Evolutionary conservation across 2,113 vertebrate genomes (phyloP), one percentile per base, ranked within the genome.

Genomic region (Bungarus multicinctus): DNA sequence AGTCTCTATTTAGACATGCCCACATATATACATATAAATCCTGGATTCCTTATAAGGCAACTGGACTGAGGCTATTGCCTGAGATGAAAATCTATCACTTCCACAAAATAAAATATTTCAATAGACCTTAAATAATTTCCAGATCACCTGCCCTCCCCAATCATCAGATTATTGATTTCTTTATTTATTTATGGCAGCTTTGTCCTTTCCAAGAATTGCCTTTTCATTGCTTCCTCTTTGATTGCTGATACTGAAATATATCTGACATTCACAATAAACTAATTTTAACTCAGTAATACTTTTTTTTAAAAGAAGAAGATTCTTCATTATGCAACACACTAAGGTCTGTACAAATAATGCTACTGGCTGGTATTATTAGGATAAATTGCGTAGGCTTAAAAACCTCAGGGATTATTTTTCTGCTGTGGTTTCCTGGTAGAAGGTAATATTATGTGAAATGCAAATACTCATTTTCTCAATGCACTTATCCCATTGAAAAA

Each of bases 381-480:
- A 87, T 85, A 91, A 89, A 69, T 89, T 45, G 87, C 55, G 39
- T 91, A 86, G 60, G 27, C 50, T 57, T 92, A 53, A 69, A 91
- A 91, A 47, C 27, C 9, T 86, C 34, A 2, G 8, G 52, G 85
- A 50, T 64, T 60, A 57, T 57, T 89, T 85, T 5, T 87, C 20
- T 89, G 20, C 34, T 69, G 69, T 20, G 34, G 55, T 52, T 88
- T 91, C 47, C 85, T 88, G 18, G 30, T 60, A 43, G 34, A 55
- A 45, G 22, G 34, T 30, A 85, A 86, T 88, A 89, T 25, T 47
- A 89, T 8, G 47, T 86, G 88, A 85, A 60, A 87, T 12, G 12
- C 88, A 87, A 47, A 45, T 52, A 91, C 69, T 85, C 52, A 89
- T 91, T 58, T 89, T 5, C 86, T 93, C 91, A 74, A 89, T 54